Conservation (phyloP, 2,888 invertebrate species). For the Hyalella azteca region DNA sequence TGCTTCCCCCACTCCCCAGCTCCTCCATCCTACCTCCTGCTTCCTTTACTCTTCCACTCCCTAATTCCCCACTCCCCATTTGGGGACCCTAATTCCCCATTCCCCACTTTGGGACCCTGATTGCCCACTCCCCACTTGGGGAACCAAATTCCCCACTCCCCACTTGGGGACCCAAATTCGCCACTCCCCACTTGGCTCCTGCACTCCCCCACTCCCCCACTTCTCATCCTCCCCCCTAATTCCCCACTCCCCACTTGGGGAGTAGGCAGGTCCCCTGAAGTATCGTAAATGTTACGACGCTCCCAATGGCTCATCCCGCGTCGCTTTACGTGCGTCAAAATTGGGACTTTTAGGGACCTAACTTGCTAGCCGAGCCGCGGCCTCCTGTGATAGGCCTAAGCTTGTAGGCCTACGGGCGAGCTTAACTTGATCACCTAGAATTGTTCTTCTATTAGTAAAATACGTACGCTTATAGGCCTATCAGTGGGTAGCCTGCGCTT, state of each 20-base stretch:
- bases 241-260: background rate
- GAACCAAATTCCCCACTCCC: background rate
- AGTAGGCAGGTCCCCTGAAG: background rate
- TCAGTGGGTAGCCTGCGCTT: background rate
- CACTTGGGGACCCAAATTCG: background rate
- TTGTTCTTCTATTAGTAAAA: no score
- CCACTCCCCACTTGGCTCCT: background rate
- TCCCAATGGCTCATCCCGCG: background rate
- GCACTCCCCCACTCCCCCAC: background rate
- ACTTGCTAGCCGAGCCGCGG: background rate
- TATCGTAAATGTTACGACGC: background rate
- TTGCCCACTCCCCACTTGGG: background rate
- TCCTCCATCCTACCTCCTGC: background rate
- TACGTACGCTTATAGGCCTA: no score
- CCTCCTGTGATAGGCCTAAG: background rate
- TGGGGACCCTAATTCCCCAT: background rate
- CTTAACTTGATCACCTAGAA: no score
- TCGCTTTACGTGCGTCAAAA: constrained; percentile 3
- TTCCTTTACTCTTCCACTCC: background rate
- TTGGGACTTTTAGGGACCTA: background rate
- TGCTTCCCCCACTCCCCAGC: background rate
- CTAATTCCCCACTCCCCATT: background rate
- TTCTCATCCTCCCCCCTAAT: background rate
- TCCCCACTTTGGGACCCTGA: no score
- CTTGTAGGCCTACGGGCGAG: background rate